Evolutionary conservation across 1,140 invertebrate species (phyloP).

Genomic region (Batillaria attramentaria): DNA sequence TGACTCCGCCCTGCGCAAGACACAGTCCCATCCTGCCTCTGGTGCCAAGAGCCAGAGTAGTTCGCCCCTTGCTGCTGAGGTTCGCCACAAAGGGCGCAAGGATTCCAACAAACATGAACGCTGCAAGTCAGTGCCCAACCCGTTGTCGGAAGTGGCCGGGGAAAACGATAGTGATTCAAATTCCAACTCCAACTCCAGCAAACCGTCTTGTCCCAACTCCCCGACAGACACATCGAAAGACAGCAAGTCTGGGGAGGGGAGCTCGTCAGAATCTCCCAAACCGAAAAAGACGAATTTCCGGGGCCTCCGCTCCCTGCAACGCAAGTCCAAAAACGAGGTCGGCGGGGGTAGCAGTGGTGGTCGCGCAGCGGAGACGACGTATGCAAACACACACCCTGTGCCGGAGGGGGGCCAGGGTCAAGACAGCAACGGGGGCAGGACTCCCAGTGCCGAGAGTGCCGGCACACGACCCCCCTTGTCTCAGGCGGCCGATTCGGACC

Average conservation of each 20-base stretch:
- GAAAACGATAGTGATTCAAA: constrained; percentile 33
- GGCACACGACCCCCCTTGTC: constrained; percentile 11
- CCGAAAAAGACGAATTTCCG: constrained; percentile 74
- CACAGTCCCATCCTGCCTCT: constrained; percentile 64
- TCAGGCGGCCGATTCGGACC: constrained; percentile 20
- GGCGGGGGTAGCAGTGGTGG: constrained; percentile 10
- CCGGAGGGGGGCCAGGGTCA: constrained; percentile 40
- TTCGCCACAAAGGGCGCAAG: constrained; percentile 46
- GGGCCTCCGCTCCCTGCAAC: constrained; percentile 75
- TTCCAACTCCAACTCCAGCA: constrained; percentile 28
- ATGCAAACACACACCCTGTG: constrained; percentile 50
- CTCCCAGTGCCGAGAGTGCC: constrained; percentile 17
- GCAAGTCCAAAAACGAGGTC: constrained; percentile 67
- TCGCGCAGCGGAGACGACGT: constrained; percentile 23
- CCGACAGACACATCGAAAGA: constrained; percentile 47
- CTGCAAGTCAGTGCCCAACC: constrained; percentile 62
- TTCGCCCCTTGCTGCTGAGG: constrained; percentile 39
- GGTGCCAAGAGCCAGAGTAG: constrained; percentile 41
- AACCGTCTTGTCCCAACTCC: constrained; percentile 59
- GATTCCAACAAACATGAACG: constrained; percentile 56
- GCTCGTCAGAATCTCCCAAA: constrained; percentile 57
- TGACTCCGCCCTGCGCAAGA: constrained; percentile 69
- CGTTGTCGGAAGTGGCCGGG: constrained; percentile 33
- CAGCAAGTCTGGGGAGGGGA: background rate
- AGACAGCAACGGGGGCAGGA: constrained; percentile 44